A percentile compares a stretch with the other conserved stretches of the same genome.
Evolutionary conservation across 2,888 invertebrate genomes (phyloP).

Genomic region (Drosophila mayaguana): DNA sequence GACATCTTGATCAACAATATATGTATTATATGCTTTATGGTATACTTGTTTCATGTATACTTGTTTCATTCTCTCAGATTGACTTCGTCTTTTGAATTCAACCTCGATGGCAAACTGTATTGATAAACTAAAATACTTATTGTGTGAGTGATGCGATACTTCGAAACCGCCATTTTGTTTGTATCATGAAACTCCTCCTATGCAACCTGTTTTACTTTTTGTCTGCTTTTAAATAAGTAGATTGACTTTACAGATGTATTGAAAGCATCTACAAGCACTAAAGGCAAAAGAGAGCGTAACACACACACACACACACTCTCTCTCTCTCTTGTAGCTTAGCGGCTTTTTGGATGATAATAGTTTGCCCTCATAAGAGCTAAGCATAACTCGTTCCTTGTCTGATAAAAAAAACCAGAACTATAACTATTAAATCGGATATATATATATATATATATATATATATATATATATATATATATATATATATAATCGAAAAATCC

Average conservation of each 20-base stretch:
- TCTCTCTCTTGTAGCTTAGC: not conserved
- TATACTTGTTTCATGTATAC: too few relatives aligned
- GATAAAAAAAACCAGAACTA: not conserved
- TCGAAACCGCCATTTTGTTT: slow-evolving; percentile 44
- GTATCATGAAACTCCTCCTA: slow-evolving; percentile 45
- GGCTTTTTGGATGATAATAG: too few relatives aligned
- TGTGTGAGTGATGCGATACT: slow-evolving; percentile 3
- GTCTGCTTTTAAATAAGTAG: slow-evolving; percentile 24
- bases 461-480: not conserved
- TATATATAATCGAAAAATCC: too few relatives aligned
- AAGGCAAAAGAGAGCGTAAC: slow-evolving; percentile 21
- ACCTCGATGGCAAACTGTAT: not conserved
- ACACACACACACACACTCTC: not conserved
- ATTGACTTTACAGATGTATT: slow-evolving; percentile 36
- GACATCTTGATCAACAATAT: too few relatives aligned
- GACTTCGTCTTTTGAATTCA: too few relatives aligned
- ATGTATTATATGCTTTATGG: too few relatives aligned
- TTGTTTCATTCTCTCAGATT: too few relatives aligned
- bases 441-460: not conserved
- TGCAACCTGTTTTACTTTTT: slow-evolving; percentile 47
- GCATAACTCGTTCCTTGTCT: slow-evolving; percentile 1
- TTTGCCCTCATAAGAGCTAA: not conserved
- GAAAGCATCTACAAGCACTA: slow-evolving; percentile 23
- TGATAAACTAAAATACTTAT: not conserved
- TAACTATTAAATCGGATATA: not conserved